A percentile compares a stretch with the other conserved stretches of the same genome.
Conservation (phyloP, 2,888 invertebrate species). For the Polia nebulosa region DNA sequence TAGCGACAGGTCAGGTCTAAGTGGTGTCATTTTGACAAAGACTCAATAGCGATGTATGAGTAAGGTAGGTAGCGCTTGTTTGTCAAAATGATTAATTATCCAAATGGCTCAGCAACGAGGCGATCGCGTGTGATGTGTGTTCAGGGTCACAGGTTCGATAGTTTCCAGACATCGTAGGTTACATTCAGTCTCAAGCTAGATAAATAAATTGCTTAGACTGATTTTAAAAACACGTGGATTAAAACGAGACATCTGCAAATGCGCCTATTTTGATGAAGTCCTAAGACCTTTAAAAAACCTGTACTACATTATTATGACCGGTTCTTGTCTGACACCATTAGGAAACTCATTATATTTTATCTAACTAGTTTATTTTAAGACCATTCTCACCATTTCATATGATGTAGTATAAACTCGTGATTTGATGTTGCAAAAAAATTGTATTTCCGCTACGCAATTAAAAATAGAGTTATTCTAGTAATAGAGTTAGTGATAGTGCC, state of each 20-base stretch:
- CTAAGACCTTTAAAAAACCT: slow-evolving; percentile 42
- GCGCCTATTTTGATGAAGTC: slow-evolving; percentile 18
- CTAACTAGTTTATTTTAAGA: slow-evolving; percentile 30
- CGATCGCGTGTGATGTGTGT: slow-evolving; percentile 42
- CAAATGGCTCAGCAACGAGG: slow-evolving; percentile 39
- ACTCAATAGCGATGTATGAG: slow-evolving; percentile 37
- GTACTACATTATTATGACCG: slow-evolving; percentile 34
- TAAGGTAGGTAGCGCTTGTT: slow-evolving; percentile 18
- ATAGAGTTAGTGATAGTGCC: slow-evolving; percentile 33
- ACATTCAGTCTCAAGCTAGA: slow-evolving; percentile 11
- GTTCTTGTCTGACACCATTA: slow-evolving; percentile 44
- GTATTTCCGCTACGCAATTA: slow-evolving; percentile 42
- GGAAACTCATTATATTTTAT: slow-evolving; percentile 38
- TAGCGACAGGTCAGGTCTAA: not conserved
- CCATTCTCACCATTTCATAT: slow-evolving; percentile 25
- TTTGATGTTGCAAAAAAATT: slow-evolving; percentile 36
- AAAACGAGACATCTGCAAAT: slow-evolving; percentile 13
- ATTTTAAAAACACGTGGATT: slow-evolving; percentile 5
- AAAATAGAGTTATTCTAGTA: slow-evolving; percentile 38
- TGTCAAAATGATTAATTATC: slow-evolving; percentile 48
- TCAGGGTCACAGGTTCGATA: slow-evolving; percentile 41
- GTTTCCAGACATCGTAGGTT: slow-evolving; percentile 23
- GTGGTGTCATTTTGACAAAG: slow-evolving; percentile 25
- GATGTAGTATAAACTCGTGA: slow-evolving; percentile 18
- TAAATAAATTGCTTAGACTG: not conserved